Percentiles rank a stretch among this genome's conserved stretches.
Conservation (phyloP, 2,888 invertebrate genomes). For the Heteromurus nitidus region DNA sequence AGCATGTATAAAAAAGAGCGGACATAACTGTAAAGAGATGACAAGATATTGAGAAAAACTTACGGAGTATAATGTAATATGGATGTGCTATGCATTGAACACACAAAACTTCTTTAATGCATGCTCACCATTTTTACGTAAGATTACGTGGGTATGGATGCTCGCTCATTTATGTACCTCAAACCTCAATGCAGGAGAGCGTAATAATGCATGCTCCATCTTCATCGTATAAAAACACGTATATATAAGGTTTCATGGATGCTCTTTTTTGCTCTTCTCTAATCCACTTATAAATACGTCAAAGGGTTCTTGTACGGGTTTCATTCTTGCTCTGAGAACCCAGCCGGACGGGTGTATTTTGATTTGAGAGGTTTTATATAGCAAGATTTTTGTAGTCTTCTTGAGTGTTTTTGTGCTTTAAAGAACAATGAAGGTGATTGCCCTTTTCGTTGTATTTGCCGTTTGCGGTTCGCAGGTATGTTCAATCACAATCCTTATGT, state of each 20-base stretch:
- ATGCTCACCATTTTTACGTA: too few relatives aligned
- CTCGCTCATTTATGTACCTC: too few relatives aligned
- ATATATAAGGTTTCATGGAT: constrained; percentile 23
- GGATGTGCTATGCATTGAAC: too few relatives aligned
- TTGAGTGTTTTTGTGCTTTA: constrained; percentile 35
- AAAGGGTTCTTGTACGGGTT: constrained; percentile 18
- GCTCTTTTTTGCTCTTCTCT: constrained; percentile 8
- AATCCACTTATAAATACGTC: constrained; percentile 55
- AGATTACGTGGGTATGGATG: too few relatives aligned
- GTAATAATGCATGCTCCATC: too few relatives aligned
- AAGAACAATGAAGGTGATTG: constrained; percentile 62
- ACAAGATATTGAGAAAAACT: too few relatives aligned
- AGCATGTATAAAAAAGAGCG: too few relatives aligned
- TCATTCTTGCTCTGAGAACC: constrained; percentile 43
- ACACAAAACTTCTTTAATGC: too few relatives aligned
- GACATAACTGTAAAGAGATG: too few relatives aligned
- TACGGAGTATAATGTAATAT: too few relatives aligned
- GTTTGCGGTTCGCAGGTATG: constrained; percentile 62
- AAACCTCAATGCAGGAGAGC: too few relatives aligned
- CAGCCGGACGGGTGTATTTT: constrained; percentile 22
- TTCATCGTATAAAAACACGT: neutral
- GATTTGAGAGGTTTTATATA: constrained; percentile 19
- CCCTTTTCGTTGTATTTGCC: constrained; percentile 50
- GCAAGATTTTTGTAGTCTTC: constrained; percentile 1
- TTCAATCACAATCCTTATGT: neutral